A percentile compares a stretch with the other conserved stretches of the same genome.
phyloP scores from a whole-genome alignment of 2,113 vertebrate genomes.

The Grammatotria lemairii region DNA sequence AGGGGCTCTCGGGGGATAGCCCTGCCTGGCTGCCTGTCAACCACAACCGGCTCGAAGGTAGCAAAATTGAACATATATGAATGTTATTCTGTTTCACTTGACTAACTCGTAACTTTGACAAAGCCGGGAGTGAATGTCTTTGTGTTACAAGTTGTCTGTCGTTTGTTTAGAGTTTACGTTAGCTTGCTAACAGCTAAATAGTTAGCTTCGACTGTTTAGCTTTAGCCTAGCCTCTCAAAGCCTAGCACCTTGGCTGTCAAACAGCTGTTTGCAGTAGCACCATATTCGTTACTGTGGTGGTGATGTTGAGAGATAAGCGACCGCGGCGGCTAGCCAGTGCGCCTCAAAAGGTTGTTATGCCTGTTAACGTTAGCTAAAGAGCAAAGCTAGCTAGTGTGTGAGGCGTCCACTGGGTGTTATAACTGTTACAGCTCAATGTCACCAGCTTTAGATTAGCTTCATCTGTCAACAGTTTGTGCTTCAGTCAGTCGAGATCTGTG shows the following conservation, averaged over 20 bases:
- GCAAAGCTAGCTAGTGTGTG: neutral
- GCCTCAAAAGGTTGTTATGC: neutral
- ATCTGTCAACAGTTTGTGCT: neutral
- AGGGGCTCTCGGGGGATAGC: neutral
- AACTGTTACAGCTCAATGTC: neutral
- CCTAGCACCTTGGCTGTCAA: neutral
- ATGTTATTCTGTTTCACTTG: neutral
- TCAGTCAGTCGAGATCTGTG: neutral
- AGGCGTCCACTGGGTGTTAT: neutral
- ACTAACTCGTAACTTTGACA: neutral
- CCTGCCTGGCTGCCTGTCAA: neutral
- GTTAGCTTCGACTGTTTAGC: slow-evolving; percentile 27
- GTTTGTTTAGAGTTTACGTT: neutral
- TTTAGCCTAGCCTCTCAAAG: slow-evolving; percentile 3
- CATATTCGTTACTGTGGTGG: neutral
- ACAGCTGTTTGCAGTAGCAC: neutral
- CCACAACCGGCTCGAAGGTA: slow-evolving; percentile 43
- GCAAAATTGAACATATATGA: neutral
- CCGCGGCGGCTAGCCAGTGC: neutral
- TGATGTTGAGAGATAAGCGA: neutral
- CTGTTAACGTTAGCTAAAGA: neutral
- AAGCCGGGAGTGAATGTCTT: neutral
- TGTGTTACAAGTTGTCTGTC: neutral
- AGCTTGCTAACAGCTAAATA: slow-evolving; percentile 18
- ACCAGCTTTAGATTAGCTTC: neutral